Conservation (phyloP, 2,888 invertebrate species). For the Drosophila villosipedis region DNA sequence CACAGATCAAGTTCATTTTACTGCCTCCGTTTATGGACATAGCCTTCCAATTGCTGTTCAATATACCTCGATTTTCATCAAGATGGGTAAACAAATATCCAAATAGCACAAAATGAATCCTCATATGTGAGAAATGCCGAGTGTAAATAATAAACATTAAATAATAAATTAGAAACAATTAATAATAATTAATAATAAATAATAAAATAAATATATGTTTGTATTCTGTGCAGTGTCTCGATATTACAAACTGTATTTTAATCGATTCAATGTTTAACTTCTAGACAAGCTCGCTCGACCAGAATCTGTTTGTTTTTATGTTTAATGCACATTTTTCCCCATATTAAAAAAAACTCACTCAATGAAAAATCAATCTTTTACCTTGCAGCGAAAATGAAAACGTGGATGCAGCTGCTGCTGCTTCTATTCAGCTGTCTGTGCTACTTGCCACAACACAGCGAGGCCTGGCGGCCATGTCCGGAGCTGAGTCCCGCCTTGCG, state of each 20-base stretch:
- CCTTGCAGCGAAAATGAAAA: conserved; percentile 59
- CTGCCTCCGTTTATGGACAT: not conserved
- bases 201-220: not conserved
- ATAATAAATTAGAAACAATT: not conserved
- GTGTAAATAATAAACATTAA: not conserved
- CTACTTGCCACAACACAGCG: conserved; percentile 79
- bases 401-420: conserved; percentile 47
- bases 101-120: not conserved
- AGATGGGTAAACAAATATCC: not conserved
- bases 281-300: not conserved
- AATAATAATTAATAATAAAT: not conserved
- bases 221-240: not conserved
- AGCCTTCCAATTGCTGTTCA: too few relatives aligned
- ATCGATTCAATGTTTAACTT: not conserved
- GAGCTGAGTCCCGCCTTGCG: conserved; percentile 91
- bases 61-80: too few relatives aligned
- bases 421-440: conserved; percentile 68
- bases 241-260: not conserved
- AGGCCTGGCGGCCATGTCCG: conserved; percentile 90
- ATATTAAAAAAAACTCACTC: not conserved
- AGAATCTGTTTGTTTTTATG: not conserved
- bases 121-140: not conserved
- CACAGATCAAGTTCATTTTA: not conserved
- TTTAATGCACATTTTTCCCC: not conserved
- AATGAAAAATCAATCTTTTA: conserved; percentile 42